Evolutionary conservation across 2,888 invertebrate species (phyloP).

Genomic region (Spialia ferax): DNA sequence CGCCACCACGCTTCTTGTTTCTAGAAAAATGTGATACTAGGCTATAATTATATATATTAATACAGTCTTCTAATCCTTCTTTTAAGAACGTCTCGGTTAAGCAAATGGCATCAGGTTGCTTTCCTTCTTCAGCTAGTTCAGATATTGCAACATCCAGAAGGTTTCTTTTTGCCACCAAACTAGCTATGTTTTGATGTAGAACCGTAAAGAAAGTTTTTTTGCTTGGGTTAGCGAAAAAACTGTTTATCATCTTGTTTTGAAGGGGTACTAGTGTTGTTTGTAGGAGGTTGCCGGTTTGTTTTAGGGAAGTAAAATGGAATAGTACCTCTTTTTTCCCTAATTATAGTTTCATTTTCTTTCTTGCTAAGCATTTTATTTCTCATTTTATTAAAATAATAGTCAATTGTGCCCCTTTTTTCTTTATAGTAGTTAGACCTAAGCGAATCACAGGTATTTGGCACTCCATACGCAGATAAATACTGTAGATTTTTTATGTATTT

Average conservation of each 20-base stretch:
- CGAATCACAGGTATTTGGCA: not conserved
- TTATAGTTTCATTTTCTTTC: not conserved
- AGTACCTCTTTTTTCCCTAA: not conserved
- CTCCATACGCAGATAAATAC: not conserved
- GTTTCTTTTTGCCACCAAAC: not conserved
- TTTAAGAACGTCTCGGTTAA: conserved; percentile 22
- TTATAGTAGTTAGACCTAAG: not conserved
- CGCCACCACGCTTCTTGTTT: conserved; percentile 37
- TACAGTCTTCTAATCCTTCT: conserved; percentile 12
- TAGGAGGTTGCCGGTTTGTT: not conserved
- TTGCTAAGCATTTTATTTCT: not conserved
- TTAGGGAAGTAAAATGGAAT: not conserved
- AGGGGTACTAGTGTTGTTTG: not conserved
- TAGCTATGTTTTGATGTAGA: conserved; percentile 16
- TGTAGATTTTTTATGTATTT: conserved; percentile 9
- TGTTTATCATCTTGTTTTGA: not conserved
- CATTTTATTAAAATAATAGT: conserved; percentile 3
- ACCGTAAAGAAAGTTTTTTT: not conserved
- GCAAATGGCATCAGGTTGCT: conserved; percentile 8
- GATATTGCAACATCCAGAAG: conserved; percentile 3
- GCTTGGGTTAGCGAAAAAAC: conserved; percentile 6
- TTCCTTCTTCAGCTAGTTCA: not conserved
- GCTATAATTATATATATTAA: conserved; percentile 32
- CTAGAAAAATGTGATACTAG: conserved; percentile 30
- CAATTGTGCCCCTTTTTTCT: not conserved